phyloP scores from a whole-genome alignment of 1,140 invertebrate species.

The Drosophila repleta region DNA sequence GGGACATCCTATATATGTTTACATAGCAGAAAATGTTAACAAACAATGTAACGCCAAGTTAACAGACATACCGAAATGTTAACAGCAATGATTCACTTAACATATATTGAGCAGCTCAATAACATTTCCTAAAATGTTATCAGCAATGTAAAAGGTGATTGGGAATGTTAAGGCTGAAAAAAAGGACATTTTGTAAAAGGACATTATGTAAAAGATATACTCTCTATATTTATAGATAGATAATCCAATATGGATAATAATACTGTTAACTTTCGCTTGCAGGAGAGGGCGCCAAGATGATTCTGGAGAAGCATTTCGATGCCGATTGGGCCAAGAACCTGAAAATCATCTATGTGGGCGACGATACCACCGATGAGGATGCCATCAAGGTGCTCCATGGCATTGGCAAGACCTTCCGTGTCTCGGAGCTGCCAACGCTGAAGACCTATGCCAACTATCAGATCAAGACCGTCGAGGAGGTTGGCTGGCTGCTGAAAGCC shows the following conservation, averaged over 20 bases:
- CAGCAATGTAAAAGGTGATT: too few relatives aligned
- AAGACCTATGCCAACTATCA: constrained; percentile 93
- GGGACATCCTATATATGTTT: too few relatives aligned
- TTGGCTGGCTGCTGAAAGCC: constrained; percentile 94
- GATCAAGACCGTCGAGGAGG: constrained; percentile 93
- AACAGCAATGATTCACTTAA: too few relatives aligned
- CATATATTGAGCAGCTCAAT: too few relatives aligned
- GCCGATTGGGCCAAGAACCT: constrained; percentile 95
- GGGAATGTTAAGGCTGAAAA: background rate
- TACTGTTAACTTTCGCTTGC: constrained; percentile 17
- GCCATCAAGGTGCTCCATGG: constrained; percentile 94
- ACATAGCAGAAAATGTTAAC: too few relatives aligned
- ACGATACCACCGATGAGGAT: constrained; percentile 95
- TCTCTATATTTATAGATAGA: too few relatives aligned
- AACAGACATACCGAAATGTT: too few relatives aligned
- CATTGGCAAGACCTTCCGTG: constrained; percentile 95
- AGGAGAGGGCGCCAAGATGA: constrained; percentile 94
- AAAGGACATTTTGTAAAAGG: too few relatives aligned
- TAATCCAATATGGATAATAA: too few relatives aligned
- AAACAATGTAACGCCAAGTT: too few relatives aligned
- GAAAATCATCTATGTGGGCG: constrained; percentile 94
- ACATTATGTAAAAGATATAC: too few relatives aligned
- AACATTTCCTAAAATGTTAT: too few relatives aligned
- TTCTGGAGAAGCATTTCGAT: constrained; percentile 93
- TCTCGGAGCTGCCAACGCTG: constrained; percentile 92